Percentiles rank a stretch among this genome's conserved stretches.
phyloP scores from a whole-genome alignment of 1,140 invertebrate genomes.

The Gryllus bimaculatus region DNA sequence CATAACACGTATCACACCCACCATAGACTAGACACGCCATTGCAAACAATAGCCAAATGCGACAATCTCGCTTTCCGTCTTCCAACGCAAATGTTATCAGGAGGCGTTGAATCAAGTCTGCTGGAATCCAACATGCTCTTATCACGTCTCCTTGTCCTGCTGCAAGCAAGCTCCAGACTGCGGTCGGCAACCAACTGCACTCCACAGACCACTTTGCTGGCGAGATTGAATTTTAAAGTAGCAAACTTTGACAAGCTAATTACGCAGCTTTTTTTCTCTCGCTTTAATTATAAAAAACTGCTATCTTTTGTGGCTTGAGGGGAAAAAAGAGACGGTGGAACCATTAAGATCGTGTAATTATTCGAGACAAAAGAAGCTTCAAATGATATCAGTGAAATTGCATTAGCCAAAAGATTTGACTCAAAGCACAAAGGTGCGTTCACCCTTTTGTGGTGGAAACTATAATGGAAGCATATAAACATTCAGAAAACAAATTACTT shows the following conservation, averaged over 20 bases:
- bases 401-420: background rate
- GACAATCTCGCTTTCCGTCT: background rate
- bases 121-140: background rate
- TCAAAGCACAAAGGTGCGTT: background rate
- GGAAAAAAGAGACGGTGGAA: background rate
- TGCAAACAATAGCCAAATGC: background rate
- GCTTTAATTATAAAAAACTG: conserved; percentile 1
- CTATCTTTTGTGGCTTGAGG: background rate
- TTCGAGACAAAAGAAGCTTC: background rate
- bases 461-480: background rate
- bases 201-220: background rate
- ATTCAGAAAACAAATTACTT: background rate
- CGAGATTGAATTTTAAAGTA: background rate
- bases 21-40: too few relatives aligned
- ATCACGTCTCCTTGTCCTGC: background rate
- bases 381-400: background rate
- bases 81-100: background rate
- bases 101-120: background rate
- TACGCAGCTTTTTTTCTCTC: background rate
- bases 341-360: background rate
- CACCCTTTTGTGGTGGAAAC: background rate
- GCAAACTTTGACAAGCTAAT: conserved; percentile 4
- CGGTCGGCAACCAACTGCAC: background rate
- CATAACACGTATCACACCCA: too few relatives aligned
- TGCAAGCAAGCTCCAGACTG: background rate